Evolutionary conservation across 2,113 vertebrate species (phyloP).

Genomic region (Thunnus thynnus): DNA sequence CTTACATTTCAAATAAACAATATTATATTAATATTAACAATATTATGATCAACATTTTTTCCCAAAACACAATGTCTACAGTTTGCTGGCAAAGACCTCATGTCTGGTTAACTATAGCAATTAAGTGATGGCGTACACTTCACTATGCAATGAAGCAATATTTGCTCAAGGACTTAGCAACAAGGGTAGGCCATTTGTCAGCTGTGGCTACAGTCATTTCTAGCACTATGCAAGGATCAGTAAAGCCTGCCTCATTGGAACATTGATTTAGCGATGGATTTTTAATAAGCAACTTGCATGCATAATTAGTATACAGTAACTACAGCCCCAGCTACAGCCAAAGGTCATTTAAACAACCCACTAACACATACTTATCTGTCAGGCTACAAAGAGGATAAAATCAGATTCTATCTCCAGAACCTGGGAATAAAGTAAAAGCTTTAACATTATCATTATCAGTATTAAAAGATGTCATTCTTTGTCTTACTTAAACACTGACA

Average conservation of each 20-base stretch:
- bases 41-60: neutral
- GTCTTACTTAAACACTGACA: neutral
- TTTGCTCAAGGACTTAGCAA: slow-evolving; percentile 34
- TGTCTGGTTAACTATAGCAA: slow-evolving; percentile 40
- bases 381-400: slow-evolving; percentile 50
- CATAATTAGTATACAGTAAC: slow-evolving; percentile 49
- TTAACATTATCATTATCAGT: slow-evolving; percentile 37
- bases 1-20: neutral
- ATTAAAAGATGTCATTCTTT: neutral
- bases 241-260: slow-evolving; percentile 43
- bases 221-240: slow-evolving; percentile 38
- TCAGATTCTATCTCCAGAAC: slow-evolving; percentile 59
- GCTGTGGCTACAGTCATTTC: slow-evolving; percentile 10
- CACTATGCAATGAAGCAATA: slow-evolving; percentile 20
- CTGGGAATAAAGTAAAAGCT: slow-evolving; percentile 64
- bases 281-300: slow-evolving; percentile 44
- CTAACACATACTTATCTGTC: slow-evolving; percentile 71
- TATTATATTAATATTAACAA: neutral
- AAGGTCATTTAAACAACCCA: slow-evolving; percentile 17
- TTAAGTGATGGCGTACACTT: neutral
- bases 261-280: slow-evolving; percentile 37
- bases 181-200: slow-evolving; percentile 10
- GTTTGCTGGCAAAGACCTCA: neutral
- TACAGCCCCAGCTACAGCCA: slow-evolving; percentile 14
- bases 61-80: neutral